Evolutionary conservation across 2,113 vertebrate genomes (phyloP).

Genomic region (Myrmecophaga tridactyla): DNA sequence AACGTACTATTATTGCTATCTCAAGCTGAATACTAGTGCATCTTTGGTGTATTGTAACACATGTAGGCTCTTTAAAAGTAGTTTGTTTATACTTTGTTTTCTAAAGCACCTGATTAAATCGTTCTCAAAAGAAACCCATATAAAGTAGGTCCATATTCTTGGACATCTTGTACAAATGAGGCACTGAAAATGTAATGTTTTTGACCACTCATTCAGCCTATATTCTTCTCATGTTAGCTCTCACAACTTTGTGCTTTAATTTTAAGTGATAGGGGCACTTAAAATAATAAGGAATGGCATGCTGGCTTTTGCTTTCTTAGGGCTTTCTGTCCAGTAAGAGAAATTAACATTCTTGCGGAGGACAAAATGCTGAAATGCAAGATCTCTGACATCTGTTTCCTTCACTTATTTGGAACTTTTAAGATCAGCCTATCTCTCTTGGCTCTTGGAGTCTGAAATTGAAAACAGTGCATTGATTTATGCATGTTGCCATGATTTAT

Average conservation of each 20-base stretch:
- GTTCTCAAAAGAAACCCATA: not conserved
- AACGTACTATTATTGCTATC: not conserved
- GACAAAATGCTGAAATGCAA: conserved; percentile 21
- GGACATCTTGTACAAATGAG: not conserved
- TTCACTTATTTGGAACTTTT: conserved; percentile 64
- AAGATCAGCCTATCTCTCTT: conserved; percentile 72
- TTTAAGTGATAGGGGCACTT: not conserved
- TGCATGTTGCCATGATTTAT: conserved; percentile 60
- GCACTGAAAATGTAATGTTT: not conserved
- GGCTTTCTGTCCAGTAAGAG: not conserved
- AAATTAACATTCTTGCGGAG: conserved; percentile 47
- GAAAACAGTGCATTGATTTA: conserved; percentile 68
- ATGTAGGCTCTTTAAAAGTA: not conserved
- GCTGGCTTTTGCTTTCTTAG: not conserved
- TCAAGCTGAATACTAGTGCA: not conserved
- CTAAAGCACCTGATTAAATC: not conserved
- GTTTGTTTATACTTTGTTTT: conserved; percentile 16
- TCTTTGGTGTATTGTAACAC: not conserved
- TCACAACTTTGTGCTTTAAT: conserved; percentile 35
- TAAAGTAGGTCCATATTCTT: not conserved
- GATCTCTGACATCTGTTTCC: conserved; percentile 68
- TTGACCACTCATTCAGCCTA: not conserved
- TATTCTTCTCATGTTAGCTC: not conserved
- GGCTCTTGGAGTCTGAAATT: conserved; percentile 63
- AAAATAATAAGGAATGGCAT: not conserved